phyloP scores from a whole-genome alignment of 2,888 invertebrate genomes.

The Macaria notata region DNA sequence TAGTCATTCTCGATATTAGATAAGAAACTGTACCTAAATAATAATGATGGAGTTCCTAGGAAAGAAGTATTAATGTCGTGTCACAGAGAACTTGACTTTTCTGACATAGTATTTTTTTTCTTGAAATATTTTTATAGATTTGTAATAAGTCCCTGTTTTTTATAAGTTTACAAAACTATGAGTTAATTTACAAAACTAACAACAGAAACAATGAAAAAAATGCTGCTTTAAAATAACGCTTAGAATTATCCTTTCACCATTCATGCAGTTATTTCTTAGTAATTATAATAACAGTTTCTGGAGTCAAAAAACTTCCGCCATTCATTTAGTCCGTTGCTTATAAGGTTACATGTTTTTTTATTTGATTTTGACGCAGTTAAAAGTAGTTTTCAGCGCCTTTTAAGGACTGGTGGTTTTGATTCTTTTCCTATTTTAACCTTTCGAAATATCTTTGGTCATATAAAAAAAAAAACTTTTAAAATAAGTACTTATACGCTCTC shows the following conservation, averaged over 20 bases:
- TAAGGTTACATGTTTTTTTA: slow-evolving; percentile 27
- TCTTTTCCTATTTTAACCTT: background rate
- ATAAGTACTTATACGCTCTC: too few relatives aligned
- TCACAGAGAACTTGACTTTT: too few relatives aligned
- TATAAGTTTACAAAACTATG: too few relatives aligned
- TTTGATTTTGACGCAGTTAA: slow-evolving; percentile 16
- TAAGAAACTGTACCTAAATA: slow-evolving; percentile 3
- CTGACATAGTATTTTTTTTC: too few relatives aligned
- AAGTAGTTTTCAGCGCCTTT: slow-evolving; percentile 6
- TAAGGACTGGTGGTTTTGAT: slow-evolving; percentile 4
- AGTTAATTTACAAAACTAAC: too few relatives aligned
- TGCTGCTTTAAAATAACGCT: too few relatives aligned
- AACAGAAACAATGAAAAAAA: too few relatives aligned
- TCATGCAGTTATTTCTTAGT: slow-evolving; percentile 8
- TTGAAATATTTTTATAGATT: too few relatives aligned
- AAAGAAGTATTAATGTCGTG: too few relatives aligned
- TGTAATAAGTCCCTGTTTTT: too few relatives aligned
- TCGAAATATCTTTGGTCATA: slow-evolving; percentile 1
- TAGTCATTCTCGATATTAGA: slow-evolving; percentile 6
- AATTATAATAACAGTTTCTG: slow-evolving; percentile 20
- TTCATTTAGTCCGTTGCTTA: slow-evolving; percentile 29
- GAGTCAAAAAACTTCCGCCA: slow-evolving; percentile 32
- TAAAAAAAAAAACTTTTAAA: too few relatives aligned
- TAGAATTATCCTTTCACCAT: slow-evolving; percentile 21
- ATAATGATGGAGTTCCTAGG: too few relatives aligned